phyloP scores from a whole-genome alignment of 2,113 vertebrate genomes.

The Neotragus moschatus region DNA sequence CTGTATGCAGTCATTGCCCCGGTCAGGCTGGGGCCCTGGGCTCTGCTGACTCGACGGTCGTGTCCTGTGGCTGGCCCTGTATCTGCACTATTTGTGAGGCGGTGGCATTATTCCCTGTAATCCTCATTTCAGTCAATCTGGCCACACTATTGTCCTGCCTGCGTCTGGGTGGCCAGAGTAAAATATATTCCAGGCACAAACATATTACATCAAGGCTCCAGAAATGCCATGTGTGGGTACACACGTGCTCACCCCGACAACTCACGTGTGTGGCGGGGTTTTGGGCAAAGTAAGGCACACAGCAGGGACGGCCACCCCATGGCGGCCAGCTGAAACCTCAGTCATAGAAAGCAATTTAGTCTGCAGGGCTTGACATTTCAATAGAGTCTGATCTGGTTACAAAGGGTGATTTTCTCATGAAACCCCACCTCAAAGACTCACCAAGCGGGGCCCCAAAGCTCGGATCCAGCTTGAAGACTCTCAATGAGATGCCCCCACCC shows the following conservation, averaged over 20 bases:
- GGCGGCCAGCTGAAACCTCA: not conserved
- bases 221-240: conserved; percentile 15
- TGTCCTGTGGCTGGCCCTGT: conserved; percentile 93
- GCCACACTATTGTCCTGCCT: conserved; percentile 89
- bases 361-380: conserved; percentile 55
- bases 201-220: not conserved
- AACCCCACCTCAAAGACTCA: conserved; percentile 73
- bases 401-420: conserved; percentile 77
- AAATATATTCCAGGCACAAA: conserved; percentile 65
- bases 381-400: conserved; percentile 73
- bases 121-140: conserved; percentile 91
- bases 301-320: not conserved
- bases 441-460: conserved; percentile 75
- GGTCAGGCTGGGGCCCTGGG: conserved; percentile 84
- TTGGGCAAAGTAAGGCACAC: not conserved
- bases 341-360: conserved; percentile 51
- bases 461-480: conserved; percentile 74
- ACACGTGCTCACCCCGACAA: not conserved
- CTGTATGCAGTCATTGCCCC: conserved; percentile 79
- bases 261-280: not conserved
- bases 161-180: conserved; percentile 85
- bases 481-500: conserved; percentile 76
- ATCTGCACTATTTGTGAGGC: conserved; percentile 92
- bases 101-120: conserved; percentile 93
- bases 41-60: conserved; percentile 93